phyloP scores from a whole-genome alignment of 2,797 vertebrate species.

The Coracias cyanogaster region DNA sequence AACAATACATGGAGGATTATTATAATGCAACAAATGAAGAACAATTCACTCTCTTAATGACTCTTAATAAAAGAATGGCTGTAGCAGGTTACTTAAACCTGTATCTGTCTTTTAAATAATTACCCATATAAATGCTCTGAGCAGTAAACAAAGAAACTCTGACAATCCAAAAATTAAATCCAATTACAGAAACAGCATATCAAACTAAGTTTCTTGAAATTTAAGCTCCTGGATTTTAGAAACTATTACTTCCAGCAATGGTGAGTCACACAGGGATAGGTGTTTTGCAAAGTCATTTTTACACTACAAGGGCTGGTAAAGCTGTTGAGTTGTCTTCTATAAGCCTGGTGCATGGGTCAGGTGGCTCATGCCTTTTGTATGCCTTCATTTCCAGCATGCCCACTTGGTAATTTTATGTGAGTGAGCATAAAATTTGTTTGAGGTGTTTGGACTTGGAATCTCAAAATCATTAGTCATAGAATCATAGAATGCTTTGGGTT shows the following conservation, averaged over 20 bases:
- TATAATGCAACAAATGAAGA: slow-evolving; percentile 3
- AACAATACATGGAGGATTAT: neutral
- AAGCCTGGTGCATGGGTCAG: neutral
- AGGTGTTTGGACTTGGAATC: neutral
- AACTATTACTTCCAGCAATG: neutral
- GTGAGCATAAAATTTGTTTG: neutral
- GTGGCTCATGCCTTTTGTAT: neutral
- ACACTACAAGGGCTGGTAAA: neutral
- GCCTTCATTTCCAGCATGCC: neutral
- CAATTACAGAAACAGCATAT: neutral
- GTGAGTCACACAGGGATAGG: neutral
- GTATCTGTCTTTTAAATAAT: slow-evolving; percentile 21
- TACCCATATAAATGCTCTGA: neutral
- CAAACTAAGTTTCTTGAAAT: neutral
- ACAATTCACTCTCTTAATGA: neutral
- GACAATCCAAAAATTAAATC: neutral
- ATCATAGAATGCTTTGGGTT: no score
- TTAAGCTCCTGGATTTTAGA: neutral
- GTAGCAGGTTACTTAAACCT: neutral
- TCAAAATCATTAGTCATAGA: neutral
- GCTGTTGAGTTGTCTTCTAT: neutral
- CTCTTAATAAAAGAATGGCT: neutral
- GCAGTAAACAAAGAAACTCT: neutral
- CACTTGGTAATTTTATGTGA: neutral
- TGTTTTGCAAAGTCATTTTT: neutral